These are phyloP conservation scores for Timema cristinae DNA, from an alignment of 2,888 invertebrate genomes.

Conservation along the genomic window DNA sequence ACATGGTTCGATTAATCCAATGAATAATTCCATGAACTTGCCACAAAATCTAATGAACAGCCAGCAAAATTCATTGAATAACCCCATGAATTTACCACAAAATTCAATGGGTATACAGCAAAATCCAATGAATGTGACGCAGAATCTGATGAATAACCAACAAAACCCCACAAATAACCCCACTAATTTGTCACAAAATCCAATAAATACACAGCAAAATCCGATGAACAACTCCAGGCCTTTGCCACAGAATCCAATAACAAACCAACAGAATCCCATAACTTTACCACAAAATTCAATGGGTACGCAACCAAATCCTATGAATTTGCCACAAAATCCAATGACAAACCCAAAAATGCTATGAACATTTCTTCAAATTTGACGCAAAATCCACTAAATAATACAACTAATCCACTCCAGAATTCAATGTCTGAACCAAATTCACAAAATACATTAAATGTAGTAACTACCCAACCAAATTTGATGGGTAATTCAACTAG, in stretches of 20 bases:
- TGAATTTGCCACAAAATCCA: constrained; percentile 8
- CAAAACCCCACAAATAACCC: constrained; percentile 8
- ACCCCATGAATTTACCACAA: background rate
- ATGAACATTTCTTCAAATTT: background rate
- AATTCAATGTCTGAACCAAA: background rate
- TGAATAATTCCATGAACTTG: background rate
- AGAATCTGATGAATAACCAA: constrained; percentile 7
- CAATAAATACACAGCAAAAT: background rate
- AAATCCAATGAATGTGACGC: constrained; percentile 11
- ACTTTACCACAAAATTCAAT: constrained; percentile 10
- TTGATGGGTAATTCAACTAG: background rate
- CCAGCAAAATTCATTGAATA: background rate
- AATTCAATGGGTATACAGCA: background rate
- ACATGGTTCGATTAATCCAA: no score
- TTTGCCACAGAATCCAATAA: constrained; percentile 4
- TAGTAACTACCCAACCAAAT: constrained; percentile 1
- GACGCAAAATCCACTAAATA: background rate
- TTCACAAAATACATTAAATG: constrained; percentile 5
- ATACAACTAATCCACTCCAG: constrained; percentile 2
- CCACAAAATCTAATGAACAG: constrained; percentile 17
- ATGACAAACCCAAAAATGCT: constrained; percentile 7
- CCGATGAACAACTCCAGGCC: background rate
- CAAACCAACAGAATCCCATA: background rate
- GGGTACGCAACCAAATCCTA: constrained; percentile 7
- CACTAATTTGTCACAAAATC: constrained; percentile 8